Base-by-base conservation (phyloP, 1,140 invertebrate species). In the Colletes latitarsis region DNA sequence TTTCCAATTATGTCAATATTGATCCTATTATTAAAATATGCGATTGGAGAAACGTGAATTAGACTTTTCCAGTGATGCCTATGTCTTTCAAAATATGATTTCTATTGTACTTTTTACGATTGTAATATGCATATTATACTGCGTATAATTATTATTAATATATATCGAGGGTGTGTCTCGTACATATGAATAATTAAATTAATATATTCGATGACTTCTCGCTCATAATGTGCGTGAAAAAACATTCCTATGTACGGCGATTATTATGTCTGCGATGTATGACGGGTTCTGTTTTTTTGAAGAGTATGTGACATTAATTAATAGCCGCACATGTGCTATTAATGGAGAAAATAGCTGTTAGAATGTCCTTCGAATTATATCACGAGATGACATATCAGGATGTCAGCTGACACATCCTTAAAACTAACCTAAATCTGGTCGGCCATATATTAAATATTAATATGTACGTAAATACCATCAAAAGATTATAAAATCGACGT, bases 361-460 rank as follows among this genome's bases (percentile, higher is more conserved):
- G 14, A 46, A 9, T 57, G 62, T 82, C 60, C 74, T 76, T 83
- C 53, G 30, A 52, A 84, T 84, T 87, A 82, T 79, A 77, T 87
- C 85, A 87, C 19, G 55, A 70, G 60, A 72, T 76, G 75, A 80
- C 58, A 84, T 55, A 60, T 82, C 62, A 79, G 57, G 21, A 82
- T 52, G 71, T 77, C 83, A 85, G 74, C 83, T 85, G 84, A 85
- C 74, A 70, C 15, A 17, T 82, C 72, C 73, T 70, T 75, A 41
- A 15, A 72, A 39, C 53, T 74, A 80, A 80, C 78, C 78, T 80
- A 80, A 52, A 75, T 9, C 41, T 57, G n/a, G 58, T 64, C 15
- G 39, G n/a, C 6, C 3, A 79, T 53, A 79, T 55, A 58, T 73
- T 30, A 64, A 60, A 49, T 43, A 60, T 80, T 14, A 17, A 46